Percentiles rank a stretch among this genome's conserved stretches.
phyloP scores from a whole-genome alignment of 2,797 vertebrate species.

The Semotilus atromaculatus region DNA sequence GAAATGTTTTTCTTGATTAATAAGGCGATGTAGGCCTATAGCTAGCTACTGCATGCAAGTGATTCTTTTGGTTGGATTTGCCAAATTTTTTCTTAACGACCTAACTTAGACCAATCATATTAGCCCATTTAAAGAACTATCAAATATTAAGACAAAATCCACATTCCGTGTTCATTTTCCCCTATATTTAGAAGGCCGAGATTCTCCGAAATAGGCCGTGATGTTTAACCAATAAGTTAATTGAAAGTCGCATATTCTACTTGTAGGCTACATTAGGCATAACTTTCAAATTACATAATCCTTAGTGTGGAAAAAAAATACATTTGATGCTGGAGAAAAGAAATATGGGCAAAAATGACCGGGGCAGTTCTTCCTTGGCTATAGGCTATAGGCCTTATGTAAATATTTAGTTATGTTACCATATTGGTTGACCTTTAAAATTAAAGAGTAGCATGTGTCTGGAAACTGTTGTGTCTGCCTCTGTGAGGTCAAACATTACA shows the following conservation, averaged over 20 bases:
- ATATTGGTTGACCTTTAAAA: background rate
- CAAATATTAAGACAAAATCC: background rate
- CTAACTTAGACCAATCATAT: background rate
- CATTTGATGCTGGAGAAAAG: background rate
- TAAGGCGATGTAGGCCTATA: background rate
- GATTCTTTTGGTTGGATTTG: background rate
- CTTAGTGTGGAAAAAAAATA: background rate
- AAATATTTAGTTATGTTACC: background rate
- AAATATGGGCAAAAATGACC: too few relatives aligned
- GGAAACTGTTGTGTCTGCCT: background rate
- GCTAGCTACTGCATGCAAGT: background rate
- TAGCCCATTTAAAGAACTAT: background rate
- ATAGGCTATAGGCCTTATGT: background rate
- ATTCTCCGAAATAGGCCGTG: background rate
- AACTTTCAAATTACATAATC: background rate
- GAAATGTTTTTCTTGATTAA: background rate
- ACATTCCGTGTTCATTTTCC: conserved; percentile 42
- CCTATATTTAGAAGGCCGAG: conserved; percentile 28
- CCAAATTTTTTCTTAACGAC: background rate
- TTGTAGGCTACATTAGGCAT: background rate
- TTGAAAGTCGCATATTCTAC: background rate
- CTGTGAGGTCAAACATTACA: background rate
- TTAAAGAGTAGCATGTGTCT: background rate
- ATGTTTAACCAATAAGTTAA: background rate
- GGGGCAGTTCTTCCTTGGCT: background rate